Conservation (phyloP, 2,113 vertebrate genomes). For the Dipodomys stephensi region DNA sequence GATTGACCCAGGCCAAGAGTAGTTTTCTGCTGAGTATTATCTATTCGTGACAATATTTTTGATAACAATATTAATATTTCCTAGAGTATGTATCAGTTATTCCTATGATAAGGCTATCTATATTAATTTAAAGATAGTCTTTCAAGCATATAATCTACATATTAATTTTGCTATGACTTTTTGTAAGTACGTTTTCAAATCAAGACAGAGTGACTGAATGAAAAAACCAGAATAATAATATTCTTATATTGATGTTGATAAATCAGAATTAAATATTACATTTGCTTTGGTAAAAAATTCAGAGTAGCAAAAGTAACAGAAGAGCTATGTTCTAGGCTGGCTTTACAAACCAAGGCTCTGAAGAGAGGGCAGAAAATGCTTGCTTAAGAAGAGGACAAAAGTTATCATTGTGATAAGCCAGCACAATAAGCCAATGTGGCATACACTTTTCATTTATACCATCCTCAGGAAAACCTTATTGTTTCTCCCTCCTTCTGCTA, state of each 20-base stretch:
- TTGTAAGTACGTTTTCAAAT: constrained; percentile 38
- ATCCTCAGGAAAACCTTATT: neutral
- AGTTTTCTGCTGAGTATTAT: neutral
- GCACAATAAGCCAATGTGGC: neutral
- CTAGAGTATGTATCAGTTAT: neutral
- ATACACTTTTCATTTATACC: neutral
- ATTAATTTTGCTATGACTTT: constrained; percentile 54
- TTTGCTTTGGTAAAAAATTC: constrained; percentile 22
- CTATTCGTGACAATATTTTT: neutral
- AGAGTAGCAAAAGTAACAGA: neutral
- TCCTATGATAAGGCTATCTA: neutral
- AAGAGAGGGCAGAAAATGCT: neutral
- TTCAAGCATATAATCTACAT: neutral
- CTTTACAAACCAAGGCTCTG: neutral
- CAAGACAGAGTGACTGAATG: neutral
- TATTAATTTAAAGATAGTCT: constrained; percentile 10
- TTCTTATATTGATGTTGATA: too few relatives aligned
- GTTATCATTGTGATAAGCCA: neutral
- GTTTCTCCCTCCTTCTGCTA: neutral
- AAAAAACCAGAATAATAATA: neutral
- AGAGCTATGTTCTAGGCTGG: neutral
- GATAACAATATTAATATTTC: constrained; percentile 21
- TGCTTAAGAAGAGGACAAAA: neutral
- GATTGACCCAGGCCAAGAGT: neutral
- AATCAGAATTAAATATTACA: neutral